These are phyloP conservation scores for Hyperopisus bebe DNA, from an alignment of 2,113 vertebrate genomes.

Conservation along the genomic window DNA sequence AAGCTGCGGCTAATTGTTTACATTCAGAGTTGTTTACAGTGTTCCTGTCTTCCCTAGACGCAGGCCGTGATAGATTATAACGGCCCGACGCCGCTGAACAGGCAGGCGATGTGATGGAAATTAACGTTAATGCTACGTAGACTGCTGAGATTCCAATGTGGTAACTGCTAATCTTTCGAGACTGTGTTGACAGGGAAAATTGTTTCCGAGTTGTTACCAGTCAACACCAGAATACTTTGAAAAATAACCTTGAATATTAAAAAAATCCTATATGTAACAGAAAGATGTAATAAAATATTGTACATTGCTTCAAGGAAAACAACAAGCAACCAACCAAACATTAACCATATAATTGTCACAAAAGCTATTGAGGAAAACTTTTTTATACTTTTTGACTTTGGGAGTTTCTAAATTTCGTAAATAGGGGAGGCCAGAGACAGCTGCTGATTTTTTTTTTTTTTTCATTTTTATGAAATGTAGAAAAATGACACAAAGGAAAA, in stretches of 20 bases:
- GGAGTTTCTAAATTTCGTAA: not conserved
- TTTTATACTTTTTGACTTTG: not conserved
- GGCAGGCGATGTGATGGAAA: not conserved
- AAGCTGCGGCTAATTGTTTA: conserved; percentile 8
- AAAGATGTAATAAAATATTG: not conserved
- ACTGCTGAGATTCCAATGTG: not conserved
- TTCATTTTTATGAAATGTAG: not conserved
- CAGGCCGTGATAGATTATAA: not conserved
- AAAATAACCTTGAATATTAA: not conserved
- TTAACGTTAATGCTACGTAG: not conserved
- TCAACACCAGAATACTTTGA: not conserved
- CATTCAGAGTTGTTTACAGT: conserved; percentile 5
- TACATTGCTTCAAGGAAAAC: not conserved
- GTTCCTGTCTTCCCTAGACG: not conserved
- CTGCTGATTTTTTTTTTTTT: too few species aligned
- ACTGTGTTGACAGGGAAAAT: not conserved
- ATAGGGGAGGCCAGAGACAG: too few species aligned
- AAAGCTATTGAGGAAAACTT: not conserved
- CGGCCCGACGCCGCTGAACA: not conserved
- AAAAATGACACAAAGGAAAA: not conserved
- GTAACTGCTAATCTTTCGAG: not conserved
- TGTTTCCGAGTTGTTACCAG: not conserved
- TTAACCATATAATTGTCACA: not conserved
- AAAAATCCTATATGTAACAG: not conserved
- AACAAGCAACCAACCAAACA: not conserved